These are phyloP conservation scores for Notothenia rossii DNA, from an alignment of 2,113 vertebrate species.

Conservation along the genomic window DNA sequence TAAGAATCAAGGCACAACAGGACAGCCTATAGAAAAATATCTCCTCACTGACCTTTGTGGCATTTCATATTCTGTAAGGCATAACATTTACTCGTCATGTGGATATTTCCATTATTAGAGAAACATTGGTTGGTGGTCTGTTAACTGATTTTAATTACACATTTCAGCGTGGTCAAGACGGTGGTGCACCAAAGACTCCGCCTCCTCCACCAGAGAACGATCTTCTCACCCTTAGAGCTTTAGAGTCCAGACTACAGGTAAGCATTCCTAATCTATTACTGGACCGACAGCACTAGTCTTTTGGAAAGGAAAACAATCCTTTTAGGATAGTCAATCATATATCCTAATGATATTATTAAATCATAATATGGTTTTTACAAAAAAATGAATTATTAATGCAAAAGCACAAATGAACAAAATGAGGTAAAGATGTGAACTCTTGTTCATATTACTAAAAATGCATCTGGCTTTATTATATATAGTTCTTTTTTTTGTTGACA, in stretches of 20 bases:
- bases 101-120: not conserved
- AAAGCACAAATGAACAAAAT: not conserved
- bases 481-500: no score
- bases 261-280: constrained; percentile 4
- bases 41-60: constrained; percentile 89
- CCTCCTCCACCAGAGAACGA: constrained; percentile 80
- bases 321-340: not conserved
- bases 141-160: not conserved
- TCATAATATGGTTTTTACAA: not conserved
- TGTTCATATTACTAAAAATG: no score
- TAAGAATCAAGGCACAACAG: constrained; percentile 67
- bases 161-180: constrained; percentile 60
- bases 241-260: constrained; percentile 92
- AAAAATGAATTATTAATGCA: not conserved
- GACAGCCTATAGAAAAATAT: constrained; percentile 79
- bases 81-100: not conserved
- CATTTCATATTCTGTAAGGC: constrained; percentile 87
- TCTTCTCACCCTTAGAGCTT: constrained; percentile 85
- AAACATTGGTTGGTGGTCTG: not conserved
- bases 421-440: no score
- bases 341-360: not conserved
- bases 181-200: constrained; percentile 45
- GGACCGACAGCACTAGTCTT: not conserved
- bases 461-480: no score
- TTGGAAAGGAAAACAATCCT: not conserved